These are phyloP conservation scores for Sorex maritimensis DNA, from an alignment of 2,797 vertebrate genomes.

Conservation along the genomic window DNA sequence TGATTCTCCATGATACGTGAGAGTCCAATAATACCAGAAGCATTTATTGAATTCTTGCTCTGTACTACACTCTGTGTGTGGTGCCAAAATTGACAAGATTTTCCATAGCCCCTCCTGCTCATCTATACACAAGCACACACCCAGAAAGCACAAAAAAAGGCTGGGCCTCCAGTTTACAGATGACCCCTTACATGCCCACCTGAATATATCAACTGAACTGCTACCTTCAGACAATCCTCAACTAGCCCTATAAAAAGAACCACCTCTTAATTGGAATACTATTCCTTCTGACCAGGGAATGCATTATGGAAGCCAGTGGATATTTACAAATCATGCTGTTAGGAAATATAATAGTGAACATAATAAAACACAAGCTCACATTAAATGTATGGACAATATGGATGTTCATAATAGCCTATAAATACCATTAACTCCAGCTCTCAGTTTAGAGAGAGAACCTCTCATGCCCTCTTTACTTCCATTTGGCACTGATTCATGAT, in stretches of 20 bases:
- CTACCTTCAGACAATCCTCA: background rate
- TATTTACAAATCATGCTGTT: conserved; percentile 58
- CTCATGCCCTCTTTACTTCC: conserved; percentile 30
- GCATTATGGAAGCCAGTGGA: background rate
- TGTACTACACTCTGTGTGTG: background rate
- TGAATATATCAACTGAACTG: background rate
- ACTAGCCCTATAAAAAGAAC: background rate
- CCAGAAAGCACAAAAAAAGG: background rate
- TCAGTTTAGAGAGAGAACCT: conserved; percentile 53
- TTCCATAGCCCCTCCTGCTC: background rate
- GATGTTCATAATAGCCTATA: conserved; percentile 48
- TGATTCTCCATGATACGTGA: background rate
- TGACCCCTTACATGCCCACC: background rate
- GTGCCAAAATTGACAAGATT: background rate
- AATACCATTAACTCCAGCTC: conserved; percentile 56
- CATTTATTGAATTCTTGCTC: conserved; percentile 17
- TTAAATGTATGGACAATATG: conserved; percentile 56
- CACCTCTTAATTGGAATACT: background rate
- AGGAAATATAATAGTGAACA: conserved; percentile 73
- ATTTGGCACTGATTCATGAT: conserved; percentile 30
- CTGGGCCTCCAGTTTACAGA: background rate
- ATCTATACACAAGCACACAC: background rate
- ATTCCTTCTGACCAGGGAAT: background rate
- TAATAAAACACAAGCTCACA: conserved; percentile 66
- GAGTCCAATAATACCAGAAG: background rate